Evolutionary conservation across 2,888 invertebrate species (phyloP).

Genomic region (Coecobrya sp.): DNA sequence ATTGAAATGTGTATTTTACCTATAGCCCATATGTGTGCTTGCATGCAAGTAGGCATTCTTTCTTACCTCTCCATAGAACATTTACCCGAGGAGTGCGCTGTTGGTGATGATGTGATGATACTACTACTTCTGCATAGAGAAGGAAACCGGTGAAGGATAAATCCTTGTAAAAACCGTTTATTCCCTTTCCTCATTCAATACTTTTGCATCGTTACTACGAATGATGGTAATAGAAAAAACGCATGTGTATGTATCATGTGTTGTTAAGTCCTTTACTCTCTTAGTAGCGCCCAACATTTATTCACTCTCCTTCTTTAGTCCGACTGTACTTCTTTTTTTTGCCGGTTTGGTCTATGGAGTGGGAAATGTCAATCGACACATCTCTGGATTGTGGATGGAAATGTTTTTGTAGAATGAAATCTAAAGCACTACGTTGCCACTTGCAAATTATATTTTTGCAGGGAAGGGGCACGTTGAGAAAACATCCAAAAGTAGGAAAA

Average conservation of each 20-base stretch:
- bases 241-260: neutral
- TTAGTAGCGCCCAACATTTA: neutral
- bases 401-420: no score
- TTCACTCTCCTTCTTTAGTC: no score
- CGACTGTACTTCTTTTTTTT: no score
- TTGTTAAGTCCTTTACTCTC: neutral
- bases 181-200: slow-evolving; percentile 17
- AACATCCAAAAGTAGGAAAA: no score
- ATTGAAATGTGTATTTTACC: slow-evolving; percentile 25
- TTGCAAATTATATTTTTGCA: no score
- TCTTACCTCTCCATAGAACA: slow-evolving; percentile 17
- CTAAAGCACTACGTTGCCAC: no score
- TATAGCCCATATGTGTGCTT: no score
- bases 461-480: no score
- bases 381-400: no score
- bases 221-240: neutral
- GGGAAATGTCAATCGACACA: no score
- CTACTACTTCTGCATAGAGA: no score
- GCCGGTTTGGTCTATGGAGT: no score
- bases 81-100: neutral
- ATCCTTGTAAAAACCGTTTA: slow-evolving; percentile 46
- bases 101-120: neutral
- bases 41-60: neutral
- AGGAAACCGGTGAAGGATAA: neutral
- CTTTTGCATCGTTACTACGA: slow-evolving; percentile 2